Evolutionary conservation across 2,797 vertebrate species (phyloP).

Genomic region (Channa striata): DNA sequence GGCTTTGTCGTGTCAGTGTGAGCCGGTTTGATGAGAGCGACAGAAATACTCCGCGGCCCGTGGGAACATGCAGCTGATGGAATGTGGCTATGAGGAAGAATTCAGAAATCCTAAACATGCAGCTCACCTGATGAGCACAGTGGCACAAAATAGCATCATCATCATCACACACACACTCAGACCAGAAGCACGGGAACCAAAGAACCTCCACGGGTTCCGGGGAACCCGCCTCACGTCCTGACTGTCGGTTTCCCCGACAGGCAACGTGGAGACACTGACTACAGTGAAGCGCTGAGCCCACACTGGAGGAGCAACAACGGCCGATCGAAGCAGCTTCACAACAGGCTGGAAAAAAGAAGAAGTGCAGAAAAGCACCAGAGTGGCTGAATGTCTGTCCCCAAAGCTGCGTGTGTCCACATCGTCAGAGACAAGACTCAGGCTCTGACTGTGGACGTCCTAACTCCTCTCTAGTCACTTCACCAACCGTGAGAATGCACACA

Average conservation of each 20-base stretch:
- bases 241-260: conserved; percentile 20
- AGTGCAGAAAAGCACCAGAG: no score
- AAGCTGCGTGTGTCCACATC: no score
- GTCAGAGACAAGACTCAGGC: no score
- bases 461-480: conserved; percentile 59
- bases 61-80: conserved; percentile 58
- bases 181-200: conserved; percentile 18
- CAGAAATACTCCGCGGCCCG: conserved; percentile 39
- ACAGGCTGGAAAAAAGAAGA: no score
- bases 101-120: conserved; percentile 39
- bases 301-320: conserved; percentile 68
- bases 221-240: conserved; percentile 17
- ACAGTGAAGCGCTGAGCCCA: no score
- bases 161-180: neutral
- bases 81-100: conserved; percentile 38
- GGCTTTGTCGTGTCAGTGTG: conserved; percentile 12
- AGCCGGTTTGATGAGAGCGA: conserved; percentile 6
- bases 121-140: conserved; percentile 39
- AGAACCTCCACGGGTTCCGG: conserved; percentile 22
- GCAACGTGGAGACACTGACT: conserved; percentile 59
- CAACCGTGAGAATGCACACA: conserved; percentile 36
- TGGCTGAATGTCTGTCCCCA: no score
- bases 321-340: neutral
- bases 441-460: neutral
- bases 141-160: no score